A percentile compares a stretch with the other conserved stretches of the same genome.
phyloP scores from a whole-genome alignment of 2,888 invertebrate species.

The Andrena flavipes region DNA sequence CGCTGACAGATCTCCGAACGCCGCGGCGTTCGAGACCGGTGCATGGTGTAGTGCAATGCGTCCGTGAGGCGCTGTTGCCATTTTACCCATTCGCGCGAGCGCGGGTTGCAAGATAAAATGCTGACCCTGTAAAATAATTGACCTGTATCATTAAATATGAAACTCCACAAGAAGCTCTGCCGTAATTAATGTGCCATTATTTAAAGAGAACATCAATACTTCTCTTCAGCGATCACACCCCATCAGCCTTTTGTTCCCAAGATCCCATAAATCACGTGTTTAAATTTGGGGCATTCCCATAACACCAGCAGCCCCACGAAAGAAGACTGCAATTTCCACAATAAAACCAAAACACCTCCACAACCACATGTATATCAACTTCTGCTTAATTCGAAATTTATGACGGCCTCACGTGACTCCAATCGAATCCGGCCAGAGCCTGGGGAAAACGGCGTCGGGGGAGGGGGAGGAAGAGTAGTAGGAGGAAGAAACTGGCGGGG shows the following conservation, averaged over 20 bases:
- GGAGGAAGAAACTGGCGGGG: neutral
- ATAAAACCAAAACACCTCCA: slow-evolving; percentile 7
- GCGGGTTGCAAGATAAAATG: too few relatives aligned
- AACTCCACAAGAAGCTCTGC: too few relatives aligned
- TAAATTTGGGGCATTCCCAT: neutral
- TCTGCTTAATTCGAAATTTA: slow-evolving; percentile 23
- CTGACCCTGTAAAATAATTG: too few relatives aligned
- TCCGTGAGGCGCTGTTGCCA: too few relatives aligned
- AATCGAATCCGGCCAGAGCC: neutral
- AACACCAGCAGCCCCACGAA: neutral
- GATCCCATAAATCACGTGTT: neutral
- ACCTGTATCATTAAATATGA: too few relatives aligned
- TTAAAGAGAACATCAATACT: neutral
- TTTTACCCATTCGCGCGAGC: too few relatives aligned
- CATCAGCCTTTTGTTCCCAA: neutral
- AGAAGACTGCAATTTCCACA: slow-evolving; percentile 15
- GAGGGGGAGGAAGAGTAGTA: neutral
- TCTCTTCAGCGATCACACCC: neutral
- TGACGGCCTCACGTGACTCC: slow-evolving; percentile 5
- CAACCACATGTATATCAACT: slow-evolving; percentile 18
- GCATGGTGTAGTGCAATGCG: too few relatives aligned
- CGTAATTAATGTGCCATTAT: too few relatives aligned
- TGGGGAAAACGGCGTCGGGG: neutral
- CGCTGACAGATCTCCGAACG: too few relatives aligned
- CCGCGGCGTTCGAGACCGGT: too few relatives aligned